Conservation (phyloP, 92 coral and sea anemone genomes). For the Palythoa grandis region DNA sequence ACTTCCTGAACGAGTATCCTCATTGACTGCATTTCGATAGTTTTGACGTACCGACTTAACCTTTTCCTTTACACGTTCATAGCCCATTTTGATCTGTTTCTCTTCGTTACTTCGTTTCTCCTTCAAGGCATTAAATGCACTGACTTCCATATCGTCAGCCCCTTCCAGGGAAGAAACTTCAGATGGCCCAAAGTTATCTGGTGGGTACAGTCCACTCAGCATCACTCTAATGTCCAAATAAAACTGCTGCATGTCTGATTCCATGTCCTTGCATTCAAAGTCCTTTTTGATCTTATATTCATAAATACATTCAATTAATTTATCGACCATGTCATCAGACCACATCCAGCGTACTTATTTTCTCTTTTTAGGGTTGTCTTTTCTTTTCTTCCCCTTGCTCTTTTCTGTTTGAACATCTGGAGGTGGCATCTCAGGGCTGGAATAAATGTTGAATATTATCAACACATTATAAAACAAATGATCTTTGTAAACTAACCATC, state of each 20-base stretch:
- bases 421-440: slow-evolving; percentile 31
- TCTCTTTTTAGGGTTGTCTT: slow-evolving; percentile 3
- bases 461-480: slow-evolving; percentile 24
- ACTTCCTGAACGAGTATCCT: slow-evolving; percentile 36
- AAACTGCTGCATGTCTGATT: slow-evolving; percentile 35
- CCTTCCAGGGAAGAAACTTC: slow-evolving; percentile 30
- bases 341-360: slow-evolving; percentile 33
- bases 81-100: slow-evolving; percentile 24
- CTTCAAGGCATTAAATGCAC: slow-evolving; percentile 34
- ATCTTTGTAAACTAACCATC: slow-evolving; percentile 9
- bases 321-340: slow-evolving; percentile 22
- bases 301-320: slow-evolving; percentile 23
- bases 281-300: slow-evolving; percentile 19
- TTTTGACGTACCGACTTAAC: slow-evolving; percentile 16
- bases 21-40: slow-evolving; percentile 27
- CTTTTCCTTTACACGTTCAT: slow-evolving; percentile 23
- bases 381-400: slow-evolving; percentile 33
- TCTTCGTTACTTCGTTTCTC: slow-evolving; percentile 23
- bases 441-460: slow-evolving; percentile 23
- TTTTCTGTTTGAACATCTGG: slow-evolving; percentile 33
- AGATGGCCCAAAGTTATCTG: slow-evolving; percentile 32
- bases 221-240: slow-evolving; percentile 33
- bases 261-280: slow-evolving; percentile 31
- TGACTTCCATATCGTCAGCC: slow-evolving; percentile 22
- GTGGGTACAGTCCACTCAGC: slow-evolving; percentile 25